phyloP scores from a whole-genome alignment of 2,113 vertebrate genomes.

The Sturnira hondurensis region DNA sequence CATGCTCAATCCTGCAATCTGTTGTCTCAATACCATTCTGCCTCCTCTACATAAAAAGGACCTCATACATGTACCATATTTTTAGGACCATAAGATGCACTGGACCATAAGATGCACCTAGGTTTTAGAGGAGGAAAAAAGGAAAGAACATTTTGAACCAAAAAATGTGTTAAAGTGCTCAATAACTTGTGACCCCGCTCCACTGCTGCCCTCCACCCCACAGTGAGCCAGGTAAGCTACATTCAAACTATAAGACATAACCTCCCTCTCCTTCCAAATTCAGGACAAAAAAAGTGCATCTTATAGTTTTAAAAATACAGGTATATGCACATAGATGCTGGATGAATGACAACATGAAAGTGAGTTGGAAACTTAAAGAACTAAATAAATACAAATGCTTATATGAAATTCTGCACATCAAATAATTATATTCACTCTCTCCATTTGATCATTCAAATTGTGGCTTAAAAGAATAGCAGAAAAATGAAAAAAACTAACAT shows the following conservation, averaged over 20 bases:
- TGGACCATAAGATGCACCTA: too few species aligned
- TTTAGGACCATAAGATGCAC: too few species aligned
- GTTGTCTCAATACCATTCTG: not conserved
- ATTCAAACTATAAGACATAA: too few species aligned
- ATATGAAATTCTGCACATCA: slow-evolving; percentile 31
- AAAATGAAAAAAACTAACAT: not conserved
- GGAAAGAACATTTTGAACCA: too few species aligned
- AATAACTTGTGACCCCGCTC: too few species aligned
- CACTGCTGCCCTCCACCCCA: too few species aligned
- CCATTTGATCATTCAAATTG: not conserved
- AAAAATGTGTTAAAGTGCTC: too few species aligned
- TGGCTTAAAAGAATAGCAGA: slow-evolving; percentile 24
- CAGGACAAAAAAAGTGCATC: too few species aligned
- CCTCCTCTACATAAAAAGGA: not conserved
- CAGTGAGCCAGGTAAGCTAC: too few species aligned
- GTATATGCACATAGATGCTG: not conserved
- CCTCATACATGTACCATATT: not conserved
- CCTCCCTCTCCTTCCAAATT: too few species aligned
- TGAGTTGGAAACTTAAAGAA: not conserved
- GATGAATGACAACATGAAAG: slow-evolving; percentile 3
- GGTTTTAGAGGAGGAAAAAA: too few species aligned
- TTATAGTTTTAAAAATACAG: too few species aligned
- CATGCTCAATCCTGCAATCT: not conserved
- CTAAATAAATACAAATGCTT: slow-evolving; percentile 20
- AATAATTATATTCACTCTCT: slow-evolving; percentile 39